Evolutionary conservation across 2,113 vertebrate species (phyloP).

Genomic region (Gavialis gangeticus): DNA sequence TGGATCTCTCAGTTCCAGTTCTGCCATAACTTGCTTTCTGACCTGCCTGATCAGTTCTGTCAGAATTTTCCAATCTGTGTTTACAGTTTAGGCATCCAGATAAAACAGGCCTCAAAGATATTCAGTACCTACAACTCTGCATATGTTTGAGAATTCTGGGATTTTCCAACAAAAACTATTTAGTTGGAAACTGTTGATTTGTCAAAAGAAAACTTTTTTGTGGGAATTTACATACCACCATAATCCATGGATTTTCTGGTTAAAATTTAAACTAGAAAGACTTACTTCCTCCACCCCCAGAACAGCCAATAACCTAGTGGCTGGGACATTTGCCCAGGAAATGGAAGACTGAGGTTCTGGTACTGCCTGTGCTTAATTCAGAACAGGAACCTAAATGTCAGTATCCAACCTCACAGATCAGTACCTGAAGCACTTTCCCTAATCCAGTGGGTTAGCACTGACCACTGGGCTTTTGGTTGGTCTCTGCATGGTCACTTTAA

Average conservation of each 20-base stretch:
- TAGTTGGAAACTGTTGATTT: background rate
- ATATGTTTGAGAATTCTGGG: background rate
- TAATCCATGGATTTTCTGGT: background rate
- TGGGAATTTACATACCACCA: background rate
- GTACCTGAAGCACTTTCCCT: background rate
- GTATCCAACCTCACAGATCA: background rate
- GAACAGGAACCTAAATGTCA: background rate
- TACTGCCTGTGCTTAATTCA: background rate
- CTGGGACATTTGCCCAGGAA: background rate
- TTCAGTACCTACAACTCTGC: background rate
- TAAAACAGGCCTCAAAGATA: background rate
- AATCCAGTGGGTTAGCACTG: too few relatives aligned
- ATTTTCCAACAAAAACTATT: conserved; percentile 17
- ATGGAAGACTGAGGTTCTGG: background rate
- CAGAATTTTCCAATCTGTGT: conserved; percentile 15
- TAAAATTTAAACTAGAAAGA: background rate
- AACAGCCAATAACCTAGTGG: background rate
- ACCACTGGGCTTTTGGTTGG: background rate
- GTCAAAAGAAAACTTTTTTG: background rate
- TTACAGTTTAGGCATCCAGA: background rate
- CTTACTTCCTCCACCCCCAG: background rate
- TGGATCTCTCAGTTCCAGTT: conserved; percentile 14
- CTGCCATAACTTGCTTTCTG: conserved; percentile 36
- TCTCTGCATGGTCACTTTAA: background rate
- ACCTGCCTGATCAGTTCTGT: background rate